These are phyloP conservation scores for Rhagophthalmus giganteus DNA, from an alignment of 2,888 invertebrate genomes.

Conservation along the genomic window DNA sequence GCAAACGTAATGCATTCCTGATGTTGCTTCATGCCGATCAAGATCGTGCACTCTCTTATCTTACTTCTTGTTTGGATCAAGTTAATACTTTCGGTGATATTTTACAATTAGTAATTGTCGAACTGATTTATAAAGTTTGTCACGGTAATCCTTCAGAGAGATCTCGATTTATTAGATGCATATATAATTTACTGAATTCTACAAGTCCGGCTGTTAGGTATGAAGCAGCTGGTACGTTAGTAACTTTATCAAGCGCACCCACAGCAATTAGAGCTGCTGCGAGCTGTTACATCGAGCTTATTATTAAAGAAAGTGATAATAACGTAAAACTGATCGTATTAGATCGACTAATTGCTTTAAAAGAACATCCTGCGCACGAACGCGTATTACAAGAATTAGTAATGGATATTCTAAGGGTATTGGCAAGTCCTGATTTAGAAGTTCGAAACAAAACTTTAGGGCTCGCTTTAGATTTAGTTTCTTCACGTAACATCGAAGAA, in stretches of 20 bases:
- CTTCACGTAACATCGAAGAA: constrained; percentile 91
- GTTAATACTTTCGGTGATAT: constrained; percentile 96
- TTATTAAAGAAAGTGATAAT: constrained; percentile 99
- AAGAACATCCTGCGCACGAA: constrained; percentile 80
- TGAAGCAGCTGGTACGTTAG: constrained; percentile 97
- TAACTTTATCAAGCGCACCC: constrained; percentile 96
- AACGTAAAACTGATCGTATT: constrained; percentile 98
- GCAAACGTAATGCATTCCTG: constrained; percentile 97
- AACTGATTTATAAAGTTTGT: constrained; percentile 98
- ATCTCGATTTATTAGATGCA: constrained; percentile 96
- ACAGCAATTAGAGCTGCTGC: constrained; percentile 90
- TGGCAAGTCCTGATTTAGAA: constrained; percentile 92
- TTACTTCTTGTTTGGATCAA: constrained; percentile 91
- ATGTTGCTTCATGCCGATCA: constrained; percentile 98
- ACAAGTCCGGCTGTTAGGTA: constrained; percentile 95
- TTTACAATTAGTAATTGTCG: constrained; percentile 96
- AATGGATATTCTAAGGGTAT: constrained; percentile 95
- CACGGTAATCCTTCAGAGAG: constrained; percentile 95
- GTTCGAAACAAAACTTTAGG: constrained; percentile 62
- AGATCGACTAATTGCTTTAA: constrained; percentile 87
- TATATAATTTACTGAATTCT: constrained; percentile 95
- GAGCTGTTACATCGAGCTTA: constrained; percentile 96
- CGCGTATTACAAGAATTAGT: constrained; percentile 86
- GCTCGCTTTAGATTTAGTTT: constrained; percentile 84
- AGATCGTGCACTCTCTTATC: constrained; percentile 88